Evolutionary conservation across 2,797 vertebrate species (phyloP).

Genomic region (Labroides dimidiatus): DNA sequence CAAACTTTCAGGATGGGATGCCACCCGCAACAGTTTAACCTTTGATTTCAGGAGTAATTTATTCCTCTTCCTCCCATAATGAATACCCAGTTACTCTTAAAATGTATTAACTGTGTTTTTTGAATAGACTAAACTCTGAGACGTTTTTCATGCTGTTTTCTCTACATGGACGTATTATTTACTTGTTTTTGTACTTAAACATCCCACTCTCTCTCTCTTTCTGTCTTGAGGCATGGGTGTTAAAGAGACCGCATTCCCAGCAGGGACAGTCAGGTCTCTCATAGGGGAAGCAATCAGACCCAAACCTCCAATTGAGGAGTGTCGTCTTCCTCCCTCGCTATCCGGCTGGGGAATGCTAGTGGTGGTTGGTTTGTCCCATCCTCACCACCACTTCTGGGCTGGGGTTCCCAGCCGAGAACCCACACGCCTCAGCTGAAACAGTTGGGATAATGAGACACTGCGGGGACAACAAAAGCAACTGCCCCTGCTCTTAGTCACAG

Average conservation of each 20-base stretch:
- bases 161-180: conserved; percentile 34
- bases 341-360: conserved; percentile 66
- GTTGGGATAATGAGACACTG: conserved; percentile 67
- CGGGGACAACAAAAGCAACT: conserved; percentile 64
- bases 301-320: conserved; percentile 78
- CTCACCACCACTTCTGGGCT: conserved; percentile 73
- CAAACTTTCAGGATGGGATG: conserved; percentile 2
- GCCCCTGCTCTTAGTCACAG: conserved; percentile 50
- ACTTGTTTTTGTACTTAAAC: conserved; percentile 49
- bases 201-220: conserved; percentile 23
- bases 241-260: conserved; percentile 65
- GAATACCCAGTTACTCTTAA: conserved; percentile 17
- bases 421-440: conserved; percentile 67
- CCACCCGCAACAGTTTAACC: not conserved
- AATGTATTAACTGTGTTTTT: conserved; percentile 15
- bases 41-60: conserved; percentile 25
- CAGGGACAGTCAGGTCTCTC: conserved; percentile 64
- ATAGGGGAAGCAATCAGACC: conserved; percentile 72
- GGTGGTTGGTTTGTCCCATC: conserved; percentile 69
- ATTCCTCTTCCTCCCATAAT: conserved; percentile 34
- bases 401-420: conserved; percentile 74
- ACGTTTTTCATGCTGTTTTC: conserved; percentile 40
- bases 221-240: conserved; percentile 62
- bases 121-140: conserved; percentile 31
- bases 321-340: conserved; percentile 69